phyloP scores from a whole-genome alignment of 2,888 invertebrate genomes.

The Tolmerus cingulatus region DNA sequence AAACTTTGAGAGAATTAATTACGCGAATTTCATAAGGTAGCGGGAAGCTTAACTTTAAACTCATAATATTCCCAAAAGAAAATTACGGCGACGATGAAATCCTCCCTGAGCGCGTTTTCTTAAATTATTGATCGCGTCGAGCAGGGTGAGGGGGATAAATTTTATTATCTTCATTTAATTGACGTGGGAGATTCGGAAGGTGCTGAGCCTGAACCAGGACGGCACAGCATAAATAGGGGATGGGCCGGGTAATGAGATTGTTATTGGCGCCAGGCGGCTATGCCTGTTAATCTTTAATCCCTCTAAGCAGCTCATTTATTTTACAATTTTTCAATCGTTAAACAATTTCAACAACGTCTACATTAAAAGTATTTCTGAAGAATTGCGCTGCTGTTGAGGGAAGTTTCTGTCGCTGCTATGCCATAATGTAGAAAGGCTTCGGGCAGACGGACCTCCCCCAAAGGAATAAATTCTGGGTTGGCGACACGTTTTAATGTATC shows the following conservation, averaged over 20 bases:
- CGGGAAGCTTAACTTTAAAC: not conserved
- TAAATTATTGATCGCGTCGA: not conserved
- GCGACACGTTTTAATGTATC: not conserved
- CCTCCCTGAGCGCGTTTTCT: not conserved
- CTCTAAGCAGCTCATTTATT: not conserved
- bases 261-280: not conserved
- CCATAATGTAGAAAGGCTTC: not conserved
- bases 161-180: not conserved
- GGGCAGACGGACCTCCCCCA: not conserved
- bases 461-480: not conserved
- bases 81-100: not conserved
- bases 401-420: not conserved
- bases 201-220: not conserved
- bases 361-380: not conserved
- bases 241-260: not conserved
- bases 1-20: not conserved
- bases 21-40: not conserved
- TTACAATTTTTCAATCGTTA: not conserved
- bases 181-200: not conserved
- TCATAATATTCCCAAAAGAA: not conserved
- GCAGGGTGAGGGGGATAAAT: not conserved
- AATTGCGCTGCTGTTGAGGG: not conserved
- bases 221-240: not conserved
- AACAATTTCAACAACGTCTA: not conserved
- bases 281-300: not conserved